Conservation (phyloP, 2,113 vertebrate species). For the Clarias batrachus region DNA sequence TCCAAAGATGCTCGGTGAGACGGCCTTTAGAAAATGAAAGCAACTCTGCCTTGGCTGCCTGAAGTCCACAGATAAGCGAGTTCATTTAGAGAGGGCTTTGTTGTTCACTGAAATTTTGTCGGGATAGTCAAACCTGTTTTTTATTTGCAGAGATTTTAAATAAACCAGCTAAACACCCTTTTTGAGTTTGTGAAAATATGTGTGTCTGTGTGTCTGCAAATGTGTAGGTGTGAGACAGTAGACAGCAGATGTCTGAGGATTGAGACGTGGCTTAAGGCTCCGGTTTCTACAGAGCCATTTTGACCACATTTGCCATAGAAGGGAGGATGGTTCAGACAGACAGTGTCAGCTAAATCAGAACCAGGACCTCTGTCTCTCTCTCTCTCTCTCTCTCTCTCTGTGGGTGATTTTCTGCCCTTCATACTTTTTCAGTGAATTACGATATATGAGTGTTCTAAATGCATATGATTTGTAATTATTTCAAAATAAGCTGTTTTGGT, state of each 20-base stretch:
- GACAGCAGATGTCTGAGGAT: slow-evolving; percentile 26
- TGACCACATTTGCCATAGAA: slow-evolving; percentile 20
- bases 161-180: slow-evolving; percentile 3
- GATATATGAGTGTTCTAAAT: neutral
- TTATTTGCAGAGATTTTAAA: neutral
- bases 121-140: neutral
- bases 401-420: neutral
- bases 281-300: slow-evolving; percentile 15
- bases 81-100: neutral
- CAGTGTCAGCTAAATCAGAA: slow-evolving; percentile 16
- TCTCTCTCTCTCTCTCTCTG: neutral
- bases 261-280: slow-evolving; percentile 15
- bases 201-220: slow-evolving; percentile 32
- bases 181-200: slow-evolving; percentile 38
- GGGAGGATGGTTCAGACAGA: slow-evolving; percentile 3
- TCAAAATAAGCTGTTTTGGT: neutral
- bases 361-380: neutral
- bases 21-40: neutral
- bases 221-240: slow-evolving; percentile 16
- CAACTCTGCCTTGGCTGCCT: neutral
- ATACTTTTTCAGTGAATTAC: neutral
- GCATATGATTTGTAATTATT: neutral
- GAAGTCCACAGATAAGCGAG: neutral
- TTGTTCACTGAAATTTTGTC: neutral
- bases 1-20: neutral